Percentiles rank a stretch among this genome's conserved stretches.
These are phyloP conservation scores for Erpornis zantholeuca DNA, from an alignment of 2,113 vertebrate species.

Conservation along the genomic window DNA sequence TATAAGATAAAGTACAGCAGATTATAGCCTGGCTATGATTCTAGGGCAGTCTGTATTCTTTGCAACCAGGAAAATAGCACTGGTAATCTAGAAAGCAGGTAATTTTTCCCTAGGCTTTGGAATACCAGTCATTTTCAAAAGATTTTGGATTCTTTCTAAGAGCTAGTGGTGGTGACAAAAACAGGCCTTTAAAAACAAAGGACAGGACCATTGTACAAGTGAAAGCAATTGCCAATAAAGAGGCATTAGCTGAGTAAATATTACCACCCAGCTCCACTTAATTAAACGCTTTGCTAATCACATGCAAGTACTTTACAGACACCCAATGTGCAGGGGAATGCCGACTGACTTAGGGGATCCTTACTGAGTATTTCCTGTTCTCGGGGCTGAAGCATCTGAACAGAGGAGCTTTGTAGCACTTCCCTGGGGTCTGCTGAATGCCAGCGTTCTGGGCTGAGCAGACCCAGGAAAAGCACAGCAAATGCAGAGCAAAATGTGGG, in stretches of 20 bases:
- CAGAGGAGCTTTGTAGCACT: background rate
- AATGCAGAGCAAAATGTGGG: background rate
- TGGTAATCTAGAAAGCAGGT: background rate
- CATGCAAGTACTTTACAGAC: background rate
- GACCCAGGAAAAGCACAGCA: background rate
- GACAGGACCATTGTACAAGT: background rate
- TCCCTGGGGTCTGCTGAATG: background rate
- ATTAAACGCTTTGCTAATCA: conserved; percentile 22
- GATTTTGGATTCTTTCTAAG: background rate
- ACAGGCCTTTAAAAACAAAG: background rate
- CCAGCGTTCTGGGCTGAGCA: background rate
- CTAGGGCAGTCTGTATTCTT: background rate
- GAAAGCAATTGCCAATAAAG: background rate
- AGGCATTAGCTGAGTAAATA: conserved; percentile 25
- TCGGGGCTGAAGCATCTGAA: background rate
- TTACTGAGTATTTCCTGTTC: conserved; percentile 5
- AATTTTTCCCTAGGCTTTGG: background rate
- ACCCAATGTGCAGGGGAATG: background rate
- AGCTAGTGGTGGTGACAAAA: background rate
- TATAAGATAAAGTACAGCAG: background rate
- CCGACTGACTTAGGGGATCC: background rate
- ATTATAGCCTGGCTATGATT: background rate
- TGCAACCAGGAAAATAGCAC: background rate
- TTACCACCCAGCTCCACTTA: background rate
- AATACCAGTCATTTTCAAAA: background rate